Conservation (phyloP, 2,797 vertebrate genomes). For the Gouania willdenowi region DNA sequence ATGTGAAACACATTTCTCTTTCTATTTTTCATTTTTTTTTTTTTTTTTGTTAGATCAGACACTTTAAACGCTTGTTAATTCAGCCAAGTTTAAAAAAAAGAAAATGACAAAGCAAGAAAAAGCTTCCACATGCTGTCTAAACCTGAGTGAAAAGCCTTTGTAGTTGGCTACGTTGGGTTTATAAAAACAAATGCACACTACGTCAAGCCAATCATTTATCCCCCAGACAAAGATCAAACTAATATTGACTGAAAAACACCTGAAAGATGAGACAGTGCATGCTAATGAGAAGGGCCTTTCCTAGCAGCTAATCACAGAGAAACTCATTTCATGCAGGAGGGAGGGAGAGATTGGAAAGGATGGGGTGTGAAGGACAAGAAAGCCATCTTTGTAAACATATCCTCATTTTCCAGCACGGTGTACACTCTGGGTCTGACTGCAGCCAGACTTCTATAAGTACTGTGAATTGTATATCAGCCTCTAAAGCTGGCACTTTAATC, state of each 20-base stretch:
- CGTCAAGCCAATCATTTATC: conserved; percentile 72
- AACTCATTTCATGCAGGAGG: conserved; percentile 18
- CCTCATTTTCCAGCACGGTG: conserved; percentile 50
- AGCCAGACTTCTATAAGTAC: conserved; percentile 72
- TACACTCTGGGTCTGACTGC: conserved; percentile 35
- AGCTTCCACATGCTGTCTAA: conserved; percentile 54
- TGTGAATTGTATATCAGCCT: conserved; percentile 86
- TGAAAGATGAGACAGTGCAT: conserved; percentile 52
- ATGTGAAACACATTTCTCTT: conserved; percentile 55
- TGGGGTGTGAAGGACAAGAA: conserved; percentile 9
- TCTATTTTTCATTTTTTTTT: no score
- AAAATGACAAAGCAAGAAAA: conserved; percentile 11
- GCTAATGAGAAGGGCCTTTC: conserved; percentile 49
- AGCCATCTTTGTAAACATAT: conserved; percentile 60
- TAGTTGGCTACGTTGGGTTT: conserved; percentile 64
- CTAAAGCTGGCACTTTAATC: conserved; percentile 88
- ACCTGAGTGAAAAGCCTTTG: conserved; percentile 67
- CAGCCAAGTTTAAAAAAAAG: conserved; percentile 47
- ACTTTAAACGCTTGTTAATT: conserved; percentile 72
- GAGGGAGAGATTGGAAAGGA: background rate
- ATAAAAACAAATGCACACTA: conserved; percentile 67
- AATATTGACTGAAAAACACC: conserved; percentile 65
- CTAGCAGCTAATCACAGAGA: conserved; percentile 50
- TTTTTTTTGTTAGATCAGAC: conserved; percentile 53
- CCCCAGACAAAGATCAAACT: conserved; percentile 66